Conservation (phyloP, 2,888 invertebrate species). For the Marronus borbonicus region DNA sequence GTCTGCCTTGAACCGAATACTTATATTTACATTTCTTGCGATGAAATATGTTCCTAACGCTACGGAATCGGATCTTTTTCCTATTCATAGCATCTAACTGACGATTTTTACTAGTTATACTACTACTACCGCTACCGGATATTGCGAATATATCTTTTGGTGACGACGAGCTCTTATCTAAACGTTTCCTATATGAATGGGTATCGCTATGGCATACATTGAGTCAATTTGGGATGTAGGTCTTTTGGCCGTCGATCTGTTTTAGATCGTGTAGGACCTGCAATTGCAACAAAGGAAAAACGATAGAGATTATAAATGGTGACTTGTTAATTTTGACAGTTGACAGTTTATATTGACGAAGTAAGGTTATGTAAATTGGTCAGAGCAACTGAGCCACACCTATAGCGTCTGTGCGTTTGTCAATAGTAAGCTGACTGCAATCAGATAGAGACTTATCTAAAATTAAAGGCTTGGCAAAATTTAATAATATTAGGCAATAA, state of each 20-base stretch:
- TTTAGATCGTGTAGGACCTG: slow-evolving; percentile 75
- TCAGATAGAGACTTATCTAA: too few species aligned
- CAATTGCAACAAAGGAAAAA: slow-evolving; percentile 36
- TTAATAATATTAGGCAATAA: too few species aligned
- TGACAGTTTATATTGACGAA: too few species aligned
- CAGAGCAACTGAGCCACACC: too few species aligned
- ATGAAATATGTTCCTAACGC: slow-evolving; percentile 30
- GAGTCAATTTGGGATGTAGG: slow-evolving; percentile 68
- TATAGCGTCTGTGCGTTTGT: too few species aligned
- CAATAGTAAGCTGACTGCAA: too few species aligned
- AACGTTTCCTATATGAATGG: slow-evolving; percentile 32
- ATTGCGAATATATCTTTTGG: slow-evolving; percentile 29
- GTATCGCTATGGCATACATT: slow-evolving; percentile 54
- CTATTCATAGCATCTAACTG: not conserved
- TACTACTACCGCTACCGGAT: slow-evolving; percentile 17
- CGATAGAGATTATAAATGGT: too few species aligned
- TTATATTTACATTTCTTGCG: slow-evolving; percentile 44
- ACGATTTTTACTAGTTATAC: not conserved
- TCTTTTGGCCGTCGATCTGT: slow-evolving; percentile 68
- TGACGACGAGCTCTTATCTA: slow-evolving; percentile 37
- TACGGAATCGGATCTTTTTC: slow-evolving; percentile 21
- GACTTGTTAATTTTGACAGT: too few species aligned
- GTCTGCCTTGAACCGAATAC: slow-evolving; percentile 59
- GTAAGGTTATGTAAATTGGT: too few species aligned
- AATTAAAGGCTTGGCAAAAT: too few species aligned